Base-by-base conservation (phyloP, 2,888 invertebrate species). In the Acanthopleura granulata region DNA sequence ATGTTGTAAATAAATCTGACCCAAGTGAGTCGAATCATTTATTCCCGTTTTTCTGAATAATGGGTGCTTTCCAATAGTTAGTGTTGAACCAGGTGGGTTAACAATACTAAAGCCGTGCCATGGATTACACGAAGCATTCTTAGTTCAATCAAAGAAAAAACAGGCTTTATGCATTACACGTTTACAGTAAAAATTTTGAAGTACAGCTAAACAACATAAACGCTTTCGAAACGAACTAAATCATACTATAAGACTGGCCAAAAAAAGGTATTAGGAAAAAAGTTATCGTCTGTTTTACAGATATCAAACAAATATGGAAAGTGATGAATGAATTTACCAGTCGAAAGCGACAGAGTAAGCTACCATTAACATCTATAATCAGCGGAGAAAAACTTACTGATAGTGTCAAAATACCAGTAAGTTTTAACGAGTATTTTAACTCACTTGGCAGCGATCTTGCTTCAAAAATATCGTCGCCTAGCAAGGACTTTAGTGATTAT, bases 241-340 rank as follows among this genome's bases (percentile, higher is more conserved):
- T 27, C 66, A 27, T 66, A 66, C 66, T 6, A 16, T 66, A 27
- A 66, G 29, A 66, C 25, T 66, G 25, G 66, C 66, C 18, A 66
- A 66, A 66, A 22, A 6, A 27, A 66, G 12, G 25, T 66, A 66
- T 25, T 66, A 25, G 1, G 66, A 66, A 22, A 27, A 66, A 16
- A 66, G 25, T 66, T 66, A 66, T 12, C 62, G 15, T 6, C 25
- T 27, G 16, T 27, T 22, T 12, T 27, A 12, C 18, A 12, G 29
- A 66, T 27, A 66, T 27, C 25, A 66, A 27, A 66, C 18, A 66
- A 18, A 57, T 12, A n/a, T 57, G 57, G 57, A 57, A 57, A 12
- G 22, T 57, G 12, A 57, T 12, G 18, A 57, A 57, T 57, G 57
- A 57, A 57, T 12, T 57, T n/a, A n/a, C 1, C n/a, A 57, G 12